Conservation (phyloP, 2,797 vertebrate genomes). For the Helarctos malayanus region DNA sequence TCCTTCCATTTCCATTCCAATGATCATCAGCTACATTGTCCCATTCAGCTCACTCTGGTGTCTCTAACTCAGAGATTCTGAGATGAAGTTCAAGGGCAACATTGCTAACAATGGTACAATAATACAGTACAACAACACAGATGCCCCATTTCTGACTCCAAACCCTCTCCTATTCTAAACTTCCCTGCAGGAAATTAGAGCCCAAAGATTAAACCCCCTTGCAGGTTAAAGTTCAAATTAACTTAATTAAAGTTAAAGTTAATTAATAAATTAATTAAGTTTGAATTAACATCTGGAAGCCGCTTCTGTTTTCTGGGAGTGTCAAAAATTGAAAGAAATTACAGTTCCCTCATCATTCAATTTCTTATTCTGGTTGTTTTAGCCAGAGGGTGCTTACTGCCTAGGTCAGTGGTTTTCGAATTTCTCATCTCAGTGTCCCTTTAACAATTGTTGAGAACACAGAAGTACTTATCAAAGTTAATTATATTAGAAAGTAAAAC, state of each 20-base stretch:
- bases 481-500: conserved; percentile 17
- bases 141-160: not conserved
- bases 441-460: not conserved
- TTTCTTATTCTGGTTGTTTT: not conserved
- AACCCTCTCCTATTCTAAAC: not conserved
- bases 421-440: not conserved
- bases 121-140: not conserved
- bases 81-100: not conserved
- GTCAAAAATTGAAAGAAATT: conserved; percentile 28
- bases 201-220: conserved; percentile 1
- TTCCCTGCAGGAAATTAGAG: conserved; percentile 47
- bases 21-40: not conserved
- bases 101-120: not conserved
- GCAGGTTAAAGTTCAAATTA: conserved; percentile 4
- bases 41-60: not conserved
- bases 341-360: not conserved
- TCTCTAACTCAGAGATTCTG: not conserved
- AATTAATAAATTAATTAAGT: not conserved
- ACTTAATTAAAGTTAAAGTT: not conserved
- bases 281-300: conserved; percentile 43
- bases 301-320: conserved; percentile 33
- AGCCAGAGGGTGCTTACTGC: not conserved
- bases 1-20: not conserved
- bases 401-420: not conserved
- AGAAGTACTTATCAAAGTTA: not conserved